A percentile compares a stretch with the other conserved stretches of the same genome.
These are phyloP conservation scores for Anguilla anguilla DNA, from an alignment of 2,797 vertebrate genomes.

Conservation along the genomic window DNA sequence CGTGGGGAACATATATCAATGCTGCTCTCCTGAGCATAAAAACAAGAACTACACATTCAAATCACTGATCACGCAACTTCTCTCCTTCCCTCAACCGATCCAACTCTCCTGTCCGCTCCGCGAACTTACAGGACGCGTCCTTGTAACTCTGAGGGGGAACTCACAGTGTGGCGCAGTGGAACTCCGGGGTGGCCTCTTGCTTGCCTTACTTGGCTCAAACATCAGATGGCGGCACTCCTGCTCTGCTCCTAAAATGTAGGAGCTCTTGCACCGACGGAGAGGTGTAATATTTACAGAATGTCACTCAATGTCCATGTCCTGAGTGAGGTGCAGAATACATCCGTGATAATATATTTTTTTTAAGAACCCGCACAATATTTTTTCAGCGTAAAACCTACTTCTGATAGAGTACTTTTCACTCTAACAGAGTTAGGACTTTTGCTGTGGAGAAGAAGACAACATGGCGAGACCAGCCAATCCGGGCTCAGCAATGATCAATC, in stretches of 20 bases:
- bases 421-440: too few relatives aligned
- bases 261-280: neutral
- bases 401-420: too few relatives aligned
- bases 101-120: neutral
- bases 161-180: neutral
- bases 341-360: neutral
- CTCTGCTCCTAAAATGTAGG: neutral
- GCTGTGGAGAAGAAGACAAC: neutral
- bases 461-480: neutral
- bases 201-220: neutral
- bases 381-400: too few relatives aligned
- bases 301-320: neutral
- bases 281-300: neutral
- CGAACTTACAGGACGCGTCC: neutral
- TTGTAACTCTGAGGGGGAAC: neutral
- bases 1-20: neutral
- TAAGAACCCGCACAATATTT: too few relatives aligned
- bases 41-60: slow-evolving; percentile 6
- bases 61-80: neutral
- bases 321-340: neutral
- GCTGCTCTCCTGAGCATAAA: slow-evolving; percentile 24
- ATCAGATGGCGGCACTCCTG: neutral
- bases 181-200: neutral
- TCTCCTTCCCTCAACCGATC: neutral
- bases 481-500: neutral